A percentile compares a stretch with the other conserved stretches of the same genome.
Evolutionary conservation across 2,888 invertebrate genomes (phyloP).

Genomic region (Tiphia femorata): DNA sequence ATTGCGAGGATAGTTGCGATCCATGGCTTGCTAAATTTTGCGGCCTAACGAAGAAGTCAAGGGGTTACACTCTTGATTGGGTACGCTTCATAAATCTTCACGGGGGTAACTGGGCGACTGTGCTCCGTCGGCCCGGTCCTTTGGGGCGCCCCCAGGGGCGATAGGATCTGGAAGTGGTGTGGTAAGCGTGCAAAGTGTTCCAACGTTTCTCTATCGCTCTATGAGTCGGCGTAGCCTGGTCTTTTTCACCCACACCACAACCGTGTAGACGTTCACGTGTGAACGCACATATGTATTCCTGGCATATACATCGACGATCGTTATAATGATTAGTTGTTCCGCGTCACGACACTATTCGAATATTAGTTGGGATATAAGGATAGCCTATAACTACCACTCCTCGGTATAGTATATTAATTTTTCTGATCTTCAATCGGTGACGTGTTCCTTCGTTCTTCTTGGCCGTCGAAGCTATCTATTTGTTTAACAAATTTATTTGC

Average conservation of each 20-base stretch:
- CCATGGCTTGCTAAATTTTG: constrained; percentile 23
- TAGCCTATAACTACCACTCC: constrained; percentile 8
- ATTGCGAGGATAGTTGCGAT: not conserved
- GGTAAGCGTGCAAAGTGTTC: constrained; percentile 41
- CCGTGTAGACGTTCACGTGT: no score
- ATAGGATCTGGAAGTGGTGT: constrained; percentile 49
- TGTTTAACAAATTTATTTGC: no score
- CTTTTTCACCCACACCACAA: not conserved
- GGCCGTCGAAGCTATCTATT: no score
- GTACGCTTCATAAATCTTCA: constrained; percentile 61
- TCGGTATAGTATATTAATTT: constrained; percentile 42
- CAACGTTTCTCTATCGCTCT: constrained; percentile 22
- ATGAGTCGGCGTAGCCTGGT: not conserved
- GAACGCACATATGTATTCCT: not conserved
- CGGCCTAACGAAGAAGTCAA: constrained; percentile 58
- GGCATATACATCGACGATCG: constrained; percentile 42
- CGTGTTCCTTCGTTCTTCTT: not conserved
- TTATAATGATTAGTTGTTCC: constrained; percentile 60
- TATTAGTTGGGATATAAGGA: constrained; percentile 41
- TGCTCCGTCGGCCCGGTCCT: constrained; percentile 32
- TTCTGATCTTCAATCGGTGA: no score
- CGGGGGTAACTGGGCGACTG: constrained; percentile 49
- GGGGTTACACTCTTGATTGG: constrained; percentile 58
- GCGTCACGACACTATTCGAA: constrained; percentile 61
- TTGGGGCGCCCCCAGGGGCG: constrained; percentile 41